These are phyloP conservation scores for Cephalopholis sonnerati DNA, from an alignment of 2,113 vertebrate species.

Conservation along the genomic window DNA sequence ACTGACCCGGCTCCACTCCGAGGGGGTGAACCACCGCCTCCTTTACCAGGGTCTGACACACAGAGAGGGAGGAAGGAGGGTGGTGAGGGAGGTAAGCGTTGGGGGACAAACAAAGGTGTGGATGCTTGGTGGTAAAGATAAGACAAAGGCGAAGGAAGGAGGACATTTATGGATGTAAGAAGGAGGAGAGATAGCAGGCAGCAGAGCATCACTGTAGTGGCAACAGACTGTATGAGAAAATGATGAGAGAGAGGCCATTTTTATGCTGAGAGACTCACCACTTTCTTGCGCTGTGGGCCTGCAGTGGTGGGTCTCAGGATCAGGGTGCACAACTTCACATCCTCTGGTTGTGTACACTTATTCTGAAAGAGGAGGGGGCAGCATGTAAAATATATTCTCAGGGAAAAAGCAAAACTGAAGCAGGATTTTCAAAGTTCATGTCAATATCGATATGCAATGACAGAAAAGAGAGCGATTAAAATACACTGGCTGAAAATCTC, in stretches of 20 bases:
- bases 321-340: conserved; percentile 84
- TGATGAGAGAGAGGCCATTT: neutral
- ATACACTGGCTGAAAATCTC: neutral
- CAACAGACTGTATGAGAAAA: neutral
- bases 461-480: neutral
- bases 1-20: conserved; percentile 76
- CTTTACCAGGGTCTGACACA: conserved; percentile 79
- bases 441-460: neutral
- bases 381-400: neutral
- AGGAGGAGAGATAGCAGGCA: neutral
- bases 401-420: neutral
- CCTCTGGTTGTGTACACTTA: conserved; percentile 86
- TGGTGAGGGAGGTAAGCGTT: conserved; percentile 2
- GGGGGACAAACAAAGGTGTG: conserved; percentile 6
- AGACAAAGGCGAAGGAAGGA: neutral
- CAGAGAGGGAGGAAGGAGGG: conserved; percentile 17
- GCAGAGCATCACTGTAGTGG: neutral
- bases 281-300: conserved; percentile 80
- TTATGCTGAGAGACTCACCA: conserved; percentile 72
- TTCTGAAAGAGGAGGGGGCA: conserved; percentile 69
- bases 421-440: neutral
- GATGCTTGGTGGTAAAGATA: neutral
- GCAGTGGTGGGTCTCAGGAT: conserved; percentile 77
- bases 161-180: neutral
- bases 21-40: conserved; percentile 81